These are phyloP conservation scores for Terrapene triunguis DNA, from an alignment of 2,113 vertebrate species.

Conservation along the genomic window DNA sequence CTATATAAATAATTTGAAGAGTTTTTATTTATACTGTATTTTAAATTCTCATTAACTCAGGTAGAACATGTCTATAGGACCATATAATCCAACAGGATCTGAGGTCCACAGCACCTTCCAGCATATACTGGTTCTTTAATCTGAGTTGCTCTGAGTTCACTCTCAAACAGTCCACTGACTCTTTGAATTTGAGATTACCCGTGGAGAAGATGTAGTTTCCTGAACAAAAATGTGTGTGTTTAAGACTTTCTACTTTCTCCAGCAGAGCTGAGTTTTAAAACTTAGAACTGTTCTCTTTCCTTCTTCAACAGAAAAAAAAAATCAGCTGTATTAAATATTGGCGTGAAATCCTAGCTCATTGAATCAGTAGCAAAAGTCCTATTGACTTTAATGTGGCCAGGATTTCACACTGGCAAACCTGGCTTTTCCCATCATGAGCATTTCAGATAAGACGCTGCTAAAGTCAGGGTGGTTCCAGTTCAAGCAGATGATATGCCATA, in stretches of 20 bases:
- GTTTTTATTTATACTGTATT: neutral
- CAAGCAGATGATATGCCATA: neutral
- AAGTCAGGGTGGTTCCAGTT: neutral
- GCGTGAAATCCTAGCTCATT: neutral
- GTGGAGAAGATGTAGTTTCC: neutral
- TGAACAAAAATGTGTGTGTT: neutral
- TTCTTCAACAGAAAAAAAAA: neutral
- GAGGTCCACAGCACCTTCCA: neutral
- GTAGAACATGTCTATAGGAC: accelerated
- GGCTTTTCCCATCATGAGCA: neutral
- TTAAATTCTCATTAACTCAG: neutral
- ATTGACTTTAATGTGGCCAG: neutral
- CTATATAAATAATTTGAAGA: neutral
- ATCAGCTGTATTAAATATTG: neutral
- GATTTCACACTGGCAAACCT: neutral
- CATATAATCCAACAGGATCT: neutral
- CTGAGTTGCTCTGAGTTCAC: neutral
- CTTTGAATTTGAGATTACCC: neutral
- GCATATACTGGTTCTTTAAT: neutral
- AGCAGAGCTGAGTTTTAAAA: neutral
- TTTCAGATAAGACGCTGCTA: neutral
- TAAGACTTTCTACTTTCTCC: neutral
- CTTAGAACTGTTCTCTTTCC: neutral
- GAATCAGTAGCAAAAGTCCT: neutral
- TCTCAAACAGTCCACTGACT: neutral